These are phyloP conservation scores for Anticlea derivata DNA, from an alignment of 2,888 invertebrate genomes.

Conservation along the genomic window DNA sequence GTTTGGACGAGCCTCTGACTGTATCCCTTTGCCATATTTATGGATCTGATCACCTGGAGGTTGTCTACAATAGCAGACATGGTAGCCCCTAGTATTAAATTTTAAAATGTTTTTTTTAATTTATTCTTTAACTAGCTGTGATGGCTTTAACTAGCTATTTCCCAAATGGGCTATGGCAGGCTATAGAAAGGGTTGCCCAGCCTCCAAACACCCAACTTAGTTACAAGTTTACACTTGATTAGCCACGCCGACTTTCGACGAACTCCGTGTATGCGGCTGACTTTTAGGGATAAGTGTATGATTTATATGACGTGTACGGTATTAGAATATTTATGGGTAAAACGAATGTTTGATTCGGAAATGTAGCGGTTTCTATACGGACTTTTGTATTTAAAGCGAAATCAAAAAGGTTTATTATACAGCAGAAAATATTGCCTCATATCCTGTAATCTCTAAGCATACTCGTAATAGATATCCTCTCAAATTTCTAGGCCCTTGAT, in stretches of 20 bases:
- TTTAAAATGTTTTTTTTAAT: too few species aligned
- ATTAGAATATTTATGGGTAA: constrained; percentile 47
- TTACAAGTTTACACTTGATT: constrained; percentile 73
- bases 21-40: too few species aligned
- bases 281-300: constrained; percentile 44
- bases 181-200: constrained; percentile 32
- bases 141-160: constrained; percentile 4
- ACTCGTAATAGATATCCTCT: too few species aligned
- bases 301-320: constrained; percentile 42
- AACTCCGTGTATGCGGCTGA: constrained; percentile 44
- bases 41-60: too few species aligned
- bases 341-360: constrained; percentile 27
- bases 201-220: constrained; percentile 52
- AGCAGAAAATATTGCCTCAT: too few species aligned
- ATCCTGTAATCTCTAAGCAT: too few species aligned
- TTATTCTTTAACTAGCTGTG: too few species aligned
- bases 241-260: constrained; percentile 59
- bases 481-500: too few species aligned
- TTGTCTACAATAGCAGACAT: too few species aligned
- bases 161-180: neutral
- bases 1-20: too few species aligned
- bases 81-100: too few species aligned
- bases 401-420: too few species aligned
- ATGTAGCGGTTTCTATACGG: neutral
- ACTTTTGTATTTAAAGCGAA: neutral